phyloP scores from a whole-genome alignment of 64 coral and sea anemone species.

The Montipora foliosa region DNA sequence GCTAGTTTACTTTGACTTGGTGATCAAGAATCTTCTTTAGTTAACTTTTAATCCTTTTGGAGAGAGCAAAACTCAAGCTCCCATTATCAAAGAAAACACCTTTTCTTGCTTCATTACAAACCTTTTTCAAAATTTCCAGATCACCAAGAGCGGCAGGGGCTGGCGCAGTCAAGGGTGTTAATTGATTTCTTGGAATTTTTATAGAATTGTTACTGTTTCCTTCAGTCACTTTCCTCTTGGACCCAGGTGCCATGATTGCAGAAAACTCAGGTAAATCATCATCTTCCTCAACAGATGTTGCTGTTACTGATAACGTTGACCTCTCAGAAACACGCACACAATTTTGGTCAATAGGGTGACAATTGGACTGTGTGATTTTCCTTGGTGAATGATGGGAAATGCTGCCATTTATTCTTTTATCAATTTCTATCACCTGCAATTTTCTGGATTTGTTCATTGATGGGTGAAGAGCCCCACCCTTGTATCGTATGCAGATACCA shows the following conservation, averaged over 20 bases:
- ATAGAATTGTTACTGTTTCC: background rate
- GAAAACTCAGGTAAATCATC: background rate
- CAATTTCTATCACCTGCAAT: slow-evolving; percentile 7
- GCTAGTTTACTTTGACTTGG: no score
- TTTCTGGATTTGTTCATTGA: slow-evolving; percentile 35
- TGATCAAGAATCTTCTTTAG: no score
- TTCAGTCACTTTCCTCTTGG: background rate
- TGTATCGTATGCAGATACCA: slow-evolving; percentile 37
- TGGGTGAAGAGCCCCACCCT: slow-evolving; percentile 9
- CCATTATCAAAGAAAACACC: no score
- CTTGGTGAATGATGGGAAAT: background rate
- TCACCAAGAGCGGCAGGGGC: background rate
- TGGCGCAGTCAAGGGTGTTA: background rate
- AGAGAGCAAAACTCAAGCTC: no score
- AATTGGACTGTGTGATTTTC: background rate
- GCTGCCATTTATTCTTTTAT: background rate
- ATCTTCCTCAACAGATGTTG: background rate
- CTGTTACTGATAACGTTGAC: background rate
- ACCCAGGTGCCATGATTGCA: background rate
- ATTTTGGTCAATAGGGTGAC: background rate
- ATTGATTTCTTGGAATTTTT: background rate
- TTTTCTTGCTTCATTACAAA: background rate
- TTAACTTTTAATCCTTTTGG: no score
- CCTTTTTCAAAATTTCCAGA: slow-evolving; percentile 24
- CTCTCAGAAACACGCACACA: background rate